phyloP scores from a whole-genome alignment of 1,140 invertebrate species.

The Monochamus saltuarius region DNA sequence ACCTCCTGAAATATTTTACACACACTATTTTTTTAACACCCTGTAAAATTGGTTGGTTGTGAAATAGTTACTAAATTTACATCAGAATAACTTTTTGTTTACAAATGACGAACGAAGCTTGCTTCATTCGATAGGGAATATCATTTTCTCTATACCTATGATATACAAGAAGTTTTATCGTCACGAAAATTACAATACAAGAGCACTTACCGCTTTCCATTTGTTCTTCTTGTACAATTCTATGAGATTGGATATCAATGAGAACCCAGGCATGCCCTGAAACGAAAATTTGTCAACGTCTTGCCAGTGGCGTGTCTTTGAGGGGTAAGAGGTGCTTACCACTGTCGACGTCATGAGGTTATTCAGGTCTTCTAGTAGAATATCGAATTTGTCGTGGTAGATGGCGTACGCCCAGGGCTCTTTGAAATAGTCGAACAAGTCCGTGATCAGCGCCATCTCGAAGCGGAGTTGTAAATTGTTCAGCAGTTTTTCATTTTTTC shows the following conservation, averaged over 20 bases:
- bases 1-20: no score
- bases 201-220: conserved; percentile 32
- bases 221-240: conserved; percentile 32
- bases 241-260: conserved; percentile 33
- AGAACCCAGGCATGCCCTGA: conserved; percentile 25
- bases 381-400: conserved; percentile 60
- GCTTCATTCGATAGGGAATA: no score
- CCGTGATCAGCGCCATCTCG: conserved; percentile 56
- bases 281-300: conserved; percentile 6
- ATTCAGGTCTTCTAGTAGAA: conserved; percentile 50
- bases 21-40: no score
- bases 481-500: conserved; percentile 63
- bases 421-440: conserved; percentile 63
- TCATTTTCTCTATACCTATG: no score
- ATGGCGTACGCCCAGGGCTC: conserved; percentile 63
- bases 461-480: conserved; percentile 61
- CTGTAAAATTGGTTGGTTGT: no score
- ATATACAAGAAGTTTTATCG: no score
- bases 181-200: no score
- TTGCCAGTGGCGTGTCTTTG: not conserved
- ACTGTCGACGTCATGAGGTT: conserved; percentile 32
- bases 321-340: conserved; percentile 5
- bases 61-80: no score
- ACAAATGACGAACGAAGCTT: no score
- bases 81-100: no score